Percentiles rank a stretch among this genome's conserved stretches.
These are phyloP conservation scores for Tachina fera DNA, from an alignment of 2,888 invertebrate genomes.

Conservation along the genomic window DNA sequence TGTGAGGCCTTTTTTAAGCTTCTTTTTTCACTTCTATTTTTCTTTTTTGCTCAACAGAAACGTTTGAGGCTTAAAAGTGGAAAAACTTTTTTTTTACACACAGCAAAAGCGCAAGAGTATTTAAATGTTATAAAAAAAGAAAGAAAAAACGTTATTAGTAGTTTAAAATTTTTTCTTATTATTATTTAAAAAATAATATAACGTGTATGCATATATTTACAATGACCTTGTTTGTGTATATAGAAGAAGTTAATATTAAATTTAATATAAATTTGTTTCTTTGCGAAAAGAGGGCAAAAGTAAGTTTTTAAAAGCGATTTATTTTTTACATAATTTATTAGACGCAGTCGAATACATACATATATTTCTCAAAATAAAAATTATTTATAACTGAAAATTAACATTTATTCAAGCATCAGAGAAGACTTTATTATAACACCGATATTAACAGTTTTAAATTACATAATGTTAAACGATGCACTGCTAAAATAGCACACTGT, in stretches of 20 bases:
- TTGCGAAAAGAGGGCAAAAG: neutral
- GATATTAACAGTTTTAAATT: slow-evolving; percentile 1
- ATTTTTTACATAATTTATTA: neutral
- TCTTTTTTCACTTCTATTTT: neutral
- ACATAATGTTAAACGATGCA: neutral
- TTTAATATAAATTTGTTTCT: neutral
- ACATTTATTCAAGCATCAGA: slow-evolving; percentile 1
- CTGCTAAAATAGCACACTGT: neutral
- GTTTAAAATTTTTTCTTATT: slow-evolving; percentile 31
- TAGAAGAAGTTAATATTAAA: slow-evolving; percentile 35
- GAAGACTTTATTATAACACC: slow-evolving; percentile 12
- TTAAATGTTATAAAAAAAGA: slow-evolving; percentile 23
- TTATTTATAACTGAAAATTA: slow-evolving; percentile 32
- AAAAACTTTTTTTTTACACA: slow-evolving; percentile 20
- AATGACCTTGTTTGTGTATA: slow-evolving; percentile 51
- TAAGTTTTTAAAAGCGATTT: slow-evolving; percentile 13
- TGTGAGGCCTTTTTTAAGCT: neutral
- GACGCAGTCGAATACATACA: neutral
- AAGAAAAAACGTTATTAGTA: slow-evolving; percentile 23
- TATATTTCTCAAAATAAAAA: slow-evolving; percentile 1
- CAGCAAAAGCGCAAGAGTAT: slow-evolving; percentile 17
- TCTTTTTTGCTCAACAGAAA: slow-evolving; percentile 17
- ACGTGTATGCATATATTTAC: slow-evolving; percentile 22
- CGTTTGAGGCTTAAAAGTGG: slow-evolving; percentile 51
- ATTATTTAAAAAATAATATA: slow-evolving; percentile 16